Percentiles rank a stretch among this genome's conserved stretches.
phyloP scores from a whole-genome alignment of 37 sponge, comb jelly and placozoan species.

The Spongilla lacustris region DNA sequence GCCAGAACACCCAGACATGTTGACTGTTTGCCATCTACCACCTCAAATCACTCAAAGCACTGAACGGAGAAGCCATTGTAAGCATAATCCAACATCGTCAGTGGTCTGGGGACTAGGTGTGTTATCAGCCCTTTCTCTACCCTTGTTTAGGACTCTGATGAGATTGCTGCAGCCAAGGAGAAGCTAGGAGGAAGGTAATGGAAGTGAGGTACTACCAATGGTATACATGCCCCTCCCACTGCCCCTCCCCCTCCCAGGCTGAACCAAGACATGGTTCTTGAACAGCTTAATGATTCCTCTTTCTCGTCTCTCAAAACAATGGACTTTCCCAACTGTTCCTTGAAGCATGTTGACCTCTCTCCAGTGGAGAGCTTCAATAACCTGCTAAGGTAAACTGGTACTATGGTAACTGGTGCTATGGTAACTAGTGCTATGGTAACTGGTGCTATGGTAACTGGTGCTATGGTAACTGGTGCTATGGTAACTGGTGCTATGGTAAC shows the following conservation, averaged over 20 bases:
- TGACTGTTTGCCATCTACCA: conserved; percentile 81
- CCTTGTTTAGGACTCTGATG: conserved; percentile 52
- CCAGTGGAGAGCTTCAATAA: conserved; percentile 55
- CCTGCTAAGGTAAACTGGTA: conserved; percentile 77
- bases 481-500: background rate
- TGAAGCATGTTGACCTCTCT: conserved; percentile 79
- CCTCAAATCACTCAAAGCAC: conserved; percentile 66
- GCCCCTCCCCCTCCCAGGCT: conserved; percentile 41
- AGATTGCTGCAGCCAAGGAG: conserved; percentile 69
- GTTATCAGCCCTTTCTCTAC: background rate
- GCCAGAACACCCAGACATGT: conserved; percentile 12
- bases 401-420: background rate
- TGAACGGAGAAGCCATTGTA: conserved; percentile 82
- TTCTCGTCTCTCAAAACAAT: conserved; percentile 45
- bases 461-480: background rate
- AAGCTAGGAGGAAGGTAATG: conserved; percentile 76
- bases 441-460: background rate
- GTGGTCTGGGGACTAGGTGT: conserved; percentile 19
- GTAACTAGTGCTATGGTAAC: background rate
- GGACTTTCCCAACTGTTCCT: conserved; percentile 68
- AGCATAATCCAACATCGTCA: conserved; percentile 6
- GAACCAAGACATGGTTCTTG: conserved; percentile 80
- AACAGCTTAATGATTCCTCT: conserved; percentile 54
- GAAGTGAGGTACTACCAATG: background rate
- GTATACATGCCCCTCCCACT: background rate